Conservation (phyloP, 92 coral and sea anemone species). For the Palythoa caribaeorum region DNA sequence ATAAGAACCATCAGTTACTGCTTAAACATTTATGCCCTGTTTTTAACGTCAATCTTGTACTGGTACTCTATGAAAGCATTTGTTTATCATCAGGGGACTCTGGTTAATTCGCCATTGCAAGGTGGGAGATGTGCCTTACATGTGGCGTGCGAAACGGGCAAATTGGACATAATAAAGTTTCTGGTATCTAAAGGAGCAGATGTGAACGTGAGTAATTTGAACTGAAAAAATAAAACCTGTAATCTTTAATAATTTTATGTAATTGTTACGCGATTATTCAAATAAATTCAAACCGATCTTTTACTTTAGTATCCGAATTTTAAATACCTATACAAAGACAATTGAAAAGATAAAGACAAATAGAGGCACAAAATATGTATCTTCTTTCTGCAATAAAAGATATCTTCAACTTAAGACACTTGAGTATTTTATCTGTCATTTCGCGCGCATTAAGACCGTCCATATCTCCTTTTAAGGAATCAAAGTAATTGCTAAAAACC, state of each 20-base stretch:
- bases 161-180: slow-evolving; percentile 71
- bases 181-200: slow-evolving; percentile 84
- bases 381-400: neutral
- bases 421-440: neutral
- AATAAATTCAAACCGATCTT: too few relatives aligned
- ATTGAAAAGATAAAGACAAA: neutral
- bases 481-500: neutral
- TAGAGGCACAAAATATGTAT: neutral
- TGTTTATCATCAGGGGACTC: slow-evolving; percentile 68
- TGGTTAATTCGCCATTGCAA: slow-evolving; percentile 70
- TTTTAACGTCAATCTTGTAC: too few relatives aligned
- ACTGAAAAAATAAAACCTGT: neutral
- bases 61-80: neutral
- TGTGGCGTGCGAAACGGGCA: slow-evolving; percentile 82
- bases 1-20: too few relatives aligned
- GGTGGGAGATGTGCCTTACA: slow-evolving; percentile 87
- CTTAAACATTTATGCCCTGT: too few relatives aligned
- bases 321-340: too few relatives aligned
- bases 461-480: slow-evolving; percentile 40
- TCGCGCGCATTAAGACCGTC: slow-evolving; percentile 1
- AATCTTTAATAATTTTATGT: neutral
- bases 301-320: too few relatives aligned
- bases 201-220: slow-evolving; percentile 74
- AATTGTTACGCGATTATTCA: neutral
- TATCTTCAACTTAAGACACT: neutral